Percentiles rank a stretch among this genome's conserved stretches.
phyloP scores from a whole-genome alignment of 2,113 vertebrate genomes.

The Ciconia stormi region DNA sequence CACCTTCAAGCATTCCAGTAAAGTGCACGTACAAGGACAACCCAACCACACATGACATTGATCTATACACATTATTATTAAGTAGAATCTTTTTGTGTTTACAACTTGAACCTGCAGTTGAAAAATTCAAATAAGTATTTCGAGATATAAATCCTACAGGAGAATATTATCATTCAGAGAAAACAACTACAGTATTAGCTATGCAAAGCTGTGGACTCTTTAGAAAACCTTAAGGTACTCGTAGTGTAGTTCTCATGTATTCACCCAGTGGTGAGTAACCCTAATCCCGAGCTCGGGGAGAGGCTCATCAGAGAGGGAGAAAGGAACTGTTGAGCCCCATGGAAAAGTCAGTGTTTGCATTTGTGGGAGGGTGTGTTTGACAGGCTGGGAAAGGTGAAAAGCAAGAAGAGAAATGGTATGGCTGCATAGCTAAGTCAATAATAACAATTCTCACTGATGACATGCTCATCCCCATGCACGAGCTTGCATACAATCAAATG shows the following conservation, averaged over 20 bases:
- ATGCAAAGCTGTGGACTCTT: not conserved
- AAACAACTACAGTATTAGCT: not conserved
- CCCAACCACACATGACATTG: not conserved
- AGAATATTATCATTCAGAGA: not conserved
- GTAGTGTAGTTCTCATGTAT: fast-evolving
- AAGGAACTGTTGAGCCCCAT: not conserved
- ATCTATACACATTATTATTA: not conserved
- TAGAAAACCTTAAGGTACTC: not conserved
- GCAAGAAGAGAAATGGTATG: not conserved
- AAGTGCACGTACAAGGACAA: not conserved
- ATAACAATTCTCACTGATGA: fast-evolving
- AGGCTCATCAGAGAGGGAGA: not conserved
- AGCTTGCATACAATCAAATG: not conserved
- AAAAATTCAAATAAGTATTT: not conserved
- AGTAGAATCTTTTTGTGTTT: not conserved
- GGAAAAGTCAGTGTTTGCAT: not conserved
- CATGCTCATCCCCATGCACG: not conserved
- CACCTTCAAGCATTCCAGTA: not conserved
- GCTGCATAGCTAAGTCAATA: not conserved
- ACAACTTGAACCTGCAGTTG: not conserved
- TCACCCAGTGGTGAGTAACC: not conserved
- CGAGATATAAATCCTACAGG: not conserved
- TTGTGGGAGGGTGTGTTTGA: not conserved
- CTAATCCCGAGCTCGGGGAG: fast-evolving
- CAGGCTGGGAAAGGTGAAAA: not conserved